A percentile compares a stretch with the other conserved stretches of the same genome.
These are phyloP conservation scores for Flexamia atlantica DNA, from an alignment of 2,888 invertebrate genomes.

Conservation along the genomic window DNA sequence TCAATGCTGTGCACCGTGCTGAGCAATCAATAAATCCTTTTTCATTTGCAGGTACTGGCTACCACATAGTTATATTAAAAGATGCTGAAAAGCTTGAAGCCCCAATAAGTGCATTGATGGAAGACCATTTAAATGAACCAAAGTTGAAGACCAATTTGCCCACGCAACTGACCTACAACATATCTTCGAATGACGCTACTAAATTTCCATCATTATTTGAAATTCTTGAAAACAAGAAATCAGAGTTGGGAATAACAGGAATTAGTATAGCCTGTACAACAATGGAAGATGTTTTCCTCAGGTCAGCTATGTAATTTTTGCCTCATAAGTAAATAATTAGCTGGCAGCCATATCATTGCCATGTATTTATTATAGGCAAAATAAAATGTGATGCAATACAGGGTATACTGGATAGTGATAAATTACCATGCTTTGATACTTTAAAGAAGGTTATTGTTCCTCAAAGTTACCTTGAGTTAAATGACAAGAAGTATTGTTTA, in stretches of 20 bases:
- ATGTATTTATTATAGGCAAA: no score
- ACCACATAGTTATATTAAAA: slow-evolving; percentile 79
- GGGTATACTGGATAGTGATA: no score
- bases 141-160: slow-evolving; percentile 74
- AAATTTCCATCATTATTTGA: slow-evolving; percentile 81
- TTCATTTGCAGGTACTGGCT: slow-evolving; percentile 80
- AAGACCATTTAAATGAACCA: slow-evolving; percentile 74
- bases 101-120: slow-evolving; percentile 72
- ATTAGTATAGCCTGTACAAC: slow-evolving; percentile 93
- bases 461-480: no score
- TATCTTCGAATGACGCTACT: slow-evolving; percentile 78
- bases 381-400: no score
- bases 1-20: no score
- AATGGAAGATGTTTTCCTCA: slow-evolving; percentile 94
- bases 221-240: slow-evolving; percentile 80
- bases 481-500: no score
- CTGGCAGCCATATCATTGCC: no score
- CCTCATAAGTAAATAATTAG: no score
- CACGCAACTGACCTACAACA: slow-evolving; percentile 76
- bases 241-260: slow-evolving; percentile 82
- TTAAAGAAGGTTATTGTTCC: no score
- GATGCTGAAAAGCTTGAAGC: slow-evolving; percentile 62
- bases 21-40: not conserved
- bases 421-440: no score
- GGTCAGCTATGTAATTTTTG: slow-evolving; percentile 75